These are phyloP conservation scores for Sapajus apella DNA, from an alignment of 2,113 vertebrate genomes.

Conservation along the genomic window DNA sequence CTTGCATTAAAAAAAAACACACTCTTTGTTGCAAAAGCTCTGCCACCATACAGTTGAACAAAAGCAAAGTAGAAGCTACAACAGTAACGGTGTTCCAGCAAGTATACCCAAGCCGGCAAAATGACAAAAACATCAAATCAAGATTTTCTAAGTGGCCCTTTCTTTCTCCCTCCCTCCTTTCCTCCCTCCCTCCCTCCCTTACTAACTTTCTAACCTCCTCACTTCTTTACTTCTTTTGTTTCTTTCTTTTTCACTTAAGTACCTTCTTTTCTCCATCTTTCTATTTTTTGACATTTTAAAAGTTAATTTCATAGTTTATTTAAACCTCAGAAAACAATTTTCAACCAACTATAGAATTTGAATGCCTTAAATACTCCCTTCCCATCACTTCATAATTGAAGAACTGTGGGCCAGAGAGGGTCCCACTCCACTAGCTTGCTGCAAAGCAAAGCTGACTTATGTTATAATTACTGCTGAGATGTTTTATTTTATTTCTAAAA, in stretches of 20 bases:
- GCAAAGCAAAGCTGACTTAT: neutral
- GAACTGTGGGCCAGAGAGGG: neutral
- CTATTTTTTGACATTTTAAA: neutral
- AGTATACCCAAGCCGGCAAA: neutral
- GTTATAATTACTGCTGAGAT: neutral
- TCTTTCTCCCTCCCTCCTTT: neutral
- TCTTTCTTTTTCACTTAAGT: neutral
- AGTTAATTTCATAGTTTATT: neutral
- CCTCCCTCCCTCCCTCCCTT: neutral
- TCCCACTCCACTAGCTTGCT: neutral
- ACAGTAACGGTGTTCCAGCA: neutral
- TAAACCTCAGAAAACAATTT: neutral
- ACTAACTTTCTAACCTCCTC: neutral
- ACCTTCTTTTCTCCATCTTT: neutral
- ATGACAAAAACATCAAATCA: neutral
- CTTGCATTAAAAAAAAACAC: neutral
- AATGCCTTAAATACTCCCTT: neutral
- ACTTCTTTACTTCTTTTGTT: neutral
- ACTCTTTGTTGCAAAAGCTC: neutral
- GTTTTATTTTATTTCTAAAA: slow-evolving; percentile 22
- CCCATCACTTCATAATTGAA: neutral
- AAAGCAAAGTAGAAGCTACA: neutral
- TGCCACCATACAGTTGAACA: neutral
- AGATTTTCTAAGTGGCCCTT: neutral
- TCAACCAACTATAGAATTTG: neutral